Conservation (phyloP, 1,140 invertebrate genomes). For the Drosophila sp. region DNA sequence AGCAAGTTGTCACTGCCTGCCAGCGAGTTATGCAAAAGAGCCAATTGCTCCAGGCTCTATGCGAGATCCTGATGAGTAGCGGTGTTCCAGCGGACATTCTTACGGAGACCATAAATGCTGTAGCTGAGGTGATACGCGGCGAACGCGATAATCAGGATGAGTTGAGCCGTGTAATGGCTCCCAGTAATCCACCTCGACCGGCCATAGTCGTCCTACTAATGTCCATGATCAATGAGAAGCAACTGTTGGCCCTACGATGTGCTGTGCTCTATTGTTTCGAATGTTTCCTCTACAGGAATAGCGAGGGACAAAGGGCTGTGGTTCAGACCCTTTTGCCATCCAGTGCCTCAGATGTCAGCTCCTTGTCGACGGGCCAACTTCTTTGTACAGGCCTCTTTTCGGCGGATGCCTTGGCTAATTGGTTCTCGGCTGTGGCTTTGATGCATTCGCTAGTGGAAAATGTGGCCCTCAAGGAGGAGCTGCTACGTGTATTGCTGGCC, state of each 20-base stretch:
- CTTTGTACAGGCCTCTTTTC: conserved; percentile 97
- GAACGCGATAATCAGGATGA: conserved; percentile 96
- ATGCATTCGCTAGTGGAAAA: conserved; percentile 96
- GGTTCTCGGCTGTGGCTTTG: conserved; percentile 97
- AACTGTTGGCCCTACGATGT: conserved; percentile 95
- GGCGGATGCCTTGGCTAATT: conserved; percentile 95
- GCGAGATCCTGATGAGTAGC: conserved; percentile 95
- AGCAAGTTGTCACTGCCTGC: conserved; percentile 89
- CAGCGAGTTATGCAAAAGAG: conserved; percentile 94
- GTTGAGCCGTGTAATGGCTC: conserved; percentile 95
- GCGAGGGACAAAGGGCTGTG: conserved; percentile 92
- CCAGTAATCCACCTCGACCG: conserved; percentile 94
- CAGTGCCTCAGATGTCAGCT: conserved; percentile 88
- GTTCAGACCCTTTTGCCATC: conserved; percentile 96
- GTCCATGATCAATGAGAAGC: conserved; percentile 99
- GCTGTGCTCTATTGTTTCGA: conserved; percentile 98
- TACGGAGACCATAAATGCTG: conserved; percentile 97
- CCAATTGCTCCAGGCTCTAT: conserved; percentile 92
- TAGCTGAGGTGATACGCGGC: conserved; percentile 97
- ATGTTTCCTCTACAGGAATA: conserved; percentile 97
- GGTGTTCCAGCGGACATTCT: conserved; percentile 98
- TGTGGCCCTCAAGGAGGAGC: conserved; percentile 93
- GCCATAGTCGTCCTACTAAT: conserved; percentile 97
- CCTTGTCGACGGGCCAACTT: conserved; percentile 92
- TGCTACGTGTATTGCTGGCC: conserved; percentile 95